Conservation (phyloP, 2,888 invertebrate species). For the Megalurothrips usitatus region DNA sequence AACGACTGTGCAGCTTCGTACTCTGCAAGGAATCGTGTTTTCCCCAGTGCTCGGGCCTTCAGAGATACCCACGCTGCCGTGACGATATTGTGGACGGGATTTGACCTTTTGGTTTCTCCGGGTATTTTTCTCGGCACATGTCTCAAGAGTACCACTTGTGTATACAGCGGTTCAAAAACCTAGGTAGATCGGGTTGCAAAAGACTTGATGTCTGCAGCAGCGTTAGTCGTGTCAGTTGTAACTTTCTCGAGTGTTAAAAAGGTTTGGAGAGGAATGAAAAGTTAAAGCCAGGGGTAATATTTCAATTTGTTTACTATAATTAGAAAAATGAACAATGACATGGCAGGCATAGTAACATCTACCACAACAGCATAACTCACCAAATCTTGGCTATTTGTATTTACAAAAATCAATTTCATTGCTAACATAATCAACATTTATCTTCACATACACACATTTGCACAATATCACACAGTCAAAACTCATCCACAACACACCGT, state of each 20-base stretch:
- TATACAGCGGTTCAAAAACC: too few relatives aligned
- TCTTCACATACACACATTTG: background rate
- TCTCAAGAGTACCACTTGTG: too few relatives aligned
- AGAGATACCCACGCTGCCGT: too few relatives aligned
- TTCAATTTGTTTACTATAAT: constrained; percentile 23
- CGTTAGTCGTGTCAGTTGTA: too few relatives aligned
- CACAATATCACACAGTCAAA: constrained; percentile 1
- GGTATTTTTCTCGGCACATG: too few relatives aligned
- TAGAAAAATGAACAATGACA: constrained; percentile 13
- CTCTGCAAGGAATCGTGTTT: background rate
- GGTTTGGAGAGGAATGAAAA: background rate
- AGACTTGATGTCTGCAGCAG: too few relatives aligned
- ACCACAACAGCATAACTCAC: constrained; percentile 24
- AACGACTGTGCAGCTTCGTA: background rate
- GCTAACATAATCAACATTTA: constrained; percentile 17
- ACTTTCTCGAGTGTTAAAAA: background rate
- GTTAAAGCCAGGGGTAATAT: background rate
- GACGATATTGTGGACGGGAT: too few relatives aligned
- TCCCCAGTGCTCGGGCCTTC: too few relatives aligned
- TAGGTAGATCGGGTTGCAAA: too few relatives aligned
- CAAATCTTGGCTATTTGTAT: background rate
- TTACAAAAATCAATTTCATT: constrained; percentile 24
- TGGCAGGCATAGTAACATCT: constrained; percentile 11
- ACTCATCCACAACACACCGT: background rate
- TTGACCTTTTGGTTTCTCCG: too few relatives aligned